Conservation (phyloP, 2,797 vertebrate genomes). For the Chaetophractus vellerosus region DNA sequence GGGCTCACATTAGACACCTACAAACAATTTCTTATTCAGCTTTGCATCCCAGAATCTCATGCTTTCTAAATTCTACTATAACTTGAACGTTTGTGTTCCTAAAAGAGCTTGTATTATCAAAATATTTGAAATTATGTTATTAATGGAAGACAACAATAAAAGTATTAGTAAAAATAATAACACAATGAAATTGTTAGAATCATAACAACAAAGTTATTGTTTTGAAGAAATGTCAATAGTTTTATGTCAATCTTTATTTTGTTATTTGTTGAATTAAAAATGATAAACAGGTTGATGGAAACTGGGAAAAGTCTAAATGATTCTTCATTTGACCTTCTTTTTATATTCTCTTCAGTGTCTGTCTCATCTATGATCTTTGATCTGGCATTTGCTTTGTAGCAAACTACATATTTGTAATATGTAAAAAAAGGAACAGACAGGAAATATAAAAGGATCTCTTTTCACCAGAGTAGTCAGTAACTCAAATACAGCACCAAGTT, state of each 20-base stretch:
- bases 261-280: background rate
- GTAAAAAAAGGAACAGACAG: background rate
- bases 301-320: background rate
- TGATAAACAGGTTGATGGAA: background rate
- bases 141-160: background rate
- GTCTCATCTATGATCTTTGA: background rate
- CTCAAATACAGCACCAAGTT: background rate
- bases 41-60: background rate
- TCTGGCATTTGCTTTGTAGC: background rate
- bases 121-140: background rate
- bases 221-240: background rate
- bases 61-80: background rate
- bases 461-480: background rate
- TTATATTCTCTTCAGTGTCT: background rate
- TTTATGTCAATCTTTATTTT: background rate
- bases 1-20: background rate
- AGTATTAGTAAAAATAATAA: background rate
- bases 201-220: background rate
- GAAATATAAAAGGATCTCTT: background rate
- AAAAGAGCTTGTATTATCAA: background rate
- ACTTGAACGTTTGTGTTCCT: background rate
- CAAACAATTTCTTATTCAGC: background rate
- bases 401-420: background rate
- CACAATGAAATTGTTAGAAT: background rate
- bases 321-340: background rate